Evolutionary conservation across 1,140 invertebrate genomes (phyloP), one percentile per base, ranked within the genome.

Genomic region (Drosophila virilis): DNA sequence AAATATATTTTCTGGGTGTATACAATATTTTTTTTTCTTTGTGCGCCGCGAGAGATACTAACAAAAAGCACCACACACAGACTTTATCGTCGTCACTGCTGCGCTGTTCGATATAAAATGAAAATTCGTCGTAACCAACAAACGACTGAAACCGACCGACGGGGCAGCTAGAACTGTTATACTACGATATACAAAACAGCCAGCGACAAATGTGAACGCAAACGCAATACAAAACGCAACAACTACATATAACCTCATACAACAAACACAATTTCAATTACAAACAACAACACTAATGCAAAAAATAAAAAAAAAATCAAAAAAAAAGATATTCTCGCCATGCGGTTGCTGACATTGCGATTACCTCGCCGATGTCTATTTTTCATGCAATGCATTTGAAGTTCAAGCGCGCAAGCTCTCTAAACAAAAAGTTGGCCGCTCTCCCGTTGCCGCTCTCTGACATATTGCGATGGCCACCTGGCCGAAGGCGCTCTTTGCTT

Each of bases 61-160:
- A 74, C 71, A 69, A 74, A 73, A 66, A 72, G 38, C 70, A 54
- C 55, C 46, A 68, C 64, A 74, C 71, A 74, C 57, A 51, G 54
- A 38, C 57, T 37, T 12, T 45, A 22, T 57, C 48, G 82, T 86
- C 80, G 78, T 86, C 68, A 84, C 85, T 89, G 85, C 60, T 84
- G 78, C 80, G 80, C 85, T 82, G 84, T 89, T 84, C 84, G 84
- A 75, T 90, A 77, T 82, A 78, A 84, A 89, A 89, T 89, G 84
- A 89, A 89, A 89, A 89, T 85, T 90, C 85, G 57, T 85, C 85
- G 85, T 84, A 90, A 89, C 81, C 77, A 80, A 61, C 75, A 69
- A 62, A 78, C 61, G 68, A 60, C 74, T 60, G 48, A 77, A 55
- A 72, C 68, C 73, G 58, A 65, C 64, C 45, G 67, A 74, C 40